Evolutionary conservation across 2,113 vertebrate species (phyloP).

Genomic region (Cervus canadensis): DNA sequence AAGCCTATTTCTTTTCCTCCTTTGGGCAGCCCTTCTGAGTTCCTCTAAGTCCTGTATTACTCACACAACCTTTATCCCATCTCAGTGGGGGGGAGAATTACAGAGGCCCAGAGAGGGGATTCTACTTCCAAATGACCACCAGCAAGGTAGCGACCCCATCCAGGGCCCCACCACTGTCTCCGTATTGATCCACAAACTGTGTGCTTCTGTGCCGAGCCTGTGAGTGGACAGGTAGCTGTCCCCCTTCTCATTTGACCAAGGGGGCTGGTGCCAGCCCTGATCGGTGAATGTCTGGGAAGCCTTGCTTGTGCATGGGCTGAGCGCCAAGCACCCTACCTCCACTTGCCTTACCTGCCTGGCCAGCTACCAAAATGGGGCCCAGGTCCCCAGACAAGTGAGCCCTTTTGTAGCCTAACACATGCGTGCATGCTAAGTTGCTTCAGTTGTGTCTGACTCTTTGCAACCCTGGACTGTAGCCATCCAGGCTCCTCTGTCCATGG

Average conservation of each 20-base stretch:
- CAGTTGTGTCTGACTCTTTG: background rate
- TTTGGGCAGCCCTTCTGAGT: background rate
- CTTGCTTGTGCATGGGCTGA: fast-evolving
- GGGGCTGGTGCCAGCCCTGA: background rate
- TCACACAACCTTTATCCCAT: background rate
- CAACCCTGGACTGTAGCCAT: background rate
- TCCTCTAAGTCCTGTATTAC: background rate
- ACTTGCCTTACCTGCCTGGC: constrained; percentile 1
- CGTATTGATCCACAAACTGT: fast-evolving
- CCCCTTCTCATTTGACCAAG: background rate
- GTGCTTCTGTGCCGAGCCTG: background rate
- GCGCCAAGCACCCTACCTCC: background rate
- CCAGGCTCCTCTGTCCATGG: background rate
- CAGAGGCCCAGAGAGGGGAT: background rate
- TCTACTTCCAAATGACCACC: background rate
- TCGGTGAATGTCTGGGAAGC: fast-evolving
- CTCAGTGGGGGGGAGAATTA: background rate
- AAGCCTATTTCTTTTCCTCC: background rate
- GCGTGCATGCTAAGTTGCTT: background rate
- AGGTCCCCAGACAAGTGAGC: background rate
- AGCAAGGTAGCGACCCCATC: too few relatives aligned
- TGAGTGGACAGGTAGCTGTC: background rate
- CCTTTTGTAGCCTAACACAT: constrained; percentile 2
- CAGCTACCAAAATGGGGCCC: background rate
- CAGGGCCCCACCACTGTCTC: background rate